phyloP scores from a whole-genome alignment of 1,140 invertebrate species.

The Parapsyche elsis region DNA sequence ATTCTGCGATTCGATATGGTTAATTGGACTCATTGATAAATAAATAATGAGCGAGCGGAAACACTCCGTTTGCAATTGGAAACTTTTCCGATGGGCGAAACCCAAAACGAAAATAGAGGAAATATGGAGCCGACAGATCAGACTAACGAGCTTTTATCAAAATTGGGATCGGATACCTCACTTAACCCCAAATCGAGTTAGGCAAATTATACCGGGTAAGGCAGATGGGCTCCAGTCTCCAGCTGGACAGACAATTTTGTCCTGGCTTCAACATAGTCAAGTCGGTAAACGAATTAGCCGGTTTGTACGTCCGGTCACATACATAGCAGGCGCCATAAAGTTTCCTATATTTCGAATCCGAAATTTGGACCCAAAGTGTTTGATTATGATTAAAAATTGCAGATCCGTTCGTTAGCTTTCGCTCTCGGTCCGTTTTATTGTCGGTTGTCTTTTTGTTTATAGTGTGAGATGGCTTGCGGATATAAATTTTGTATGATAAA shows the following conservation, averaged over 20 bases:
- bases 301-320: constrained; percentile 38
- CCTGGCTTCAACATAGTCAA: not conserved
- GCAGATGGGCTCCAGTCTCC: constrained; percentile 23
- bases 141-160: constrained; percentile 20
- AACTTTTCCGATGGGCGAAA: not conserved
- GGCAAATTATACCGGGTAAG: constrained; percentile 25
- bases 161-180: constrained; percentile 40
- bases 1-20: too few species aligned
- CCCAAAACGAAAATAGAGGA: not conserved
- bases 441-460: not conserved
- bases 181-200: constrained; percentile 41
- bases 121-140: not conserved
- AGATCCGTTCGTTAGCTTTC: not conserved
- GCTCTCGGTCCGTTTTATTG: not conserved
- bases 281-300: constrained; percentile 24
- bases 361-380: not conserved
- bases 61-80: not conserved
- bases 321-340: constrained; percentile 10
- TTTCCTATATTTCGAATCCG: not conserved
- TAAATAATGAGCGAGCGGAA: too few species aligned
- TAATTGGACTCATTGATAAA: too few species aligned
- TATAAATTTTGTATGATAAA: constrained; percentile 28
- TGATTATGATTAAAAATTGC: constrained; percentile 8
- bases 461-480: not conserved
- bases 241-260: not conserved